Conservation (phyloP, 2,797 vertebrate genomes). For the Cossypha niveicapilla region DNA sequence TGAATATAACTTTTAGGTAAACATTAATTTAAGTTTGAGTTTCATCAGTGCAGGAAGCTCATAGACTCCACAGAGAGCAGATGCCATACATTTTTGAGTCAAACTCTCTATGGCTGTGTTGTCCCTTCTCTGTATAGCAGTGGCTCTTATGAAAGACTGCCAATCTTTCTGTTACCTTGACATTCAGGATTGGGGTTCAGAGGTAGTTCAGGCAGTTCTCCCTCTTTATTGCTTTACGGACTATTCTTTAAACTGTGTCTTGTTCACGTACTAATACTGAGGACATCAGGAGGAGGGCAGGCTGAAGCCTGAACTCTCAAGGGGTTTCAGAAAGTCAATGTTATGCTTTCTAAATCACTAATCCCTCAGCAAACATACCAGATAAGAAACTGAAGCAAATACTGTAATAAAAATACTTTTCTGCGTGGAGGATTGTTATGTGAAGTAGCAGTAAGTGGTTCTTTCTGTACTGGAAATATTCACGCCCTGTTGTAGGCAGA, state of each 20-base stretch:
- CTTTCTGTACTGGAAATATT: not conserved
- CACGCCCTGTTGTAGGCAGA: not conserved
- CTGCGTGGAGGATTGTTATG: not conserved
- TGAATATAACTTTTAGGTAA: not conserved
- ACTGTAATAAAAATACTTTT: not conserved
- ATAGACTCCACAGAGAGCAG: not conserved
- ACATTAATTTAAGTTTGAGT: not conserved
- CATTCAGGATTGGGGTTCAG: not conserved
- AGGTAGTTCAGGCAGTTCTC: not conserved
- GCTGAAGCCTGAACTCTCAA: not conserved
- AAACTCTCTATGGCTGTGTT: not conserved
- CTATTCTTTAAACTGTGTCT: not conserved
- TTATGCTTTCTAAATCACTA: not conserved
- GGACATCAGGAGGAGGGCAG: not conserved
- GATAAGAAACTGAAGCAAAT: not conserved
- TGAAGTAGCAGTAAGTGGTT: not conserved
- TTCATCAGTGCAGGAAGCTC: not conserved
- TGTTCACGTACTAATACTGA: not conserved
- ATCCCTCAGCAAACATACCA: not conserved
- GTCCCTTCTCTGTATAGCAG: not conserved
- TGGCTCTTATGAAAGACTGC: not conserved
- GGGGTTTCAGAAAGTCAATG: not conserved
- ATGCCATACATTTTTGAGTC: not conserved
- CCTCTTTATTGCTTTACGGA: not conserved
- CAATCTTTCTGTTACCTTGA: not conserved